Conservation (phyloP, 2,888 invertebrate species). For the Pristionchus mayeri region DNA sequence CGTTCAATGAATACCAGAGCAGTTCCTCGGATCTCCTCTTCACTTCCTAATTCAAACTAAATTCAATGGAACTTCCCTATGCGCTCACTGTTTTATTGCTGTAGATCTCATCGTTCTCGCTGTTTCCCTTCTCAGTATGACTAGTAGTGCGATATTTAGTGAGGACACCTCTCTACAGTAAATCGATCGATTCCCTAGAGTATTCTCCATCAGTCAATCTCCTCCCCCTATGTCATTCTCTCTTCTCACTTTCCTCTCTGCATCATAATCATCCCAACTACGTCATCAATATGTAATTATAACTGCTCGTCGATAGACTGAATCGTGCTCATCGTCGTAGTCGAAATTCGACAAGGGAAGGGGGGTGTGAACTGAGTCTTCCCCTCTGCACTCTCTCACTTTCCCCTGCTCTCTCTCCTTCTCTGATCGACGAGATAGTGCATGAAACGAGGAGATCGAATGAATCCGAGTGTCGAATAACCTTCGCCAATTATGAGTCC, state of each 20-base stretch:
- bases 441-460: background rate
- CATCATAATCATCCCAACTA: background rate
- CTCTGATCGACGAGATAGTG: background rate
- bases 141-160: background rate
- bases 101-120: no score
- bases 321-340: background rate
- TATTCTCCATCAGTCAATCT: background rate
- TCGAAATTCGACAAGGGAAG: constrained; percentile 1
- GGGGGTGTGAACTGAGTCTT: background rate
- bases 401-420: background rate
- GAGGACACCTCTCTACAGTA: background rate
- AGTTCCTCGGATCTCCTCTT: background rate
- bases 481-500: constrained; percentile 14
- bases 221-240: background rate
- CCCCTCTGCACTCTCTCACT: background rate
- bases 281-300: constrained; percentile 17
- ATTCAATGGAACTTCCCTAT: no score
- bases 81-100: no score
- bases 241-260: background rate
- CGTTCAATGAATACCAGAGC: background rate
- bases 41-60: no score
- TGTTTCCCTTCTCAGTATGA: background rate
- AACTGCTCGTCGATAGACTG: background rate
- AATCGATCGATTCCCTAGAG: background rate
- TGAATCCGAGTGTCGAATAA: constrained; percentile 7